Percentiles rank a stretch among this genome's conserved stretches.
Conservation (phyloP, 2,888 invertebrate genomes). For the Lycia hirtaria region DNA sequence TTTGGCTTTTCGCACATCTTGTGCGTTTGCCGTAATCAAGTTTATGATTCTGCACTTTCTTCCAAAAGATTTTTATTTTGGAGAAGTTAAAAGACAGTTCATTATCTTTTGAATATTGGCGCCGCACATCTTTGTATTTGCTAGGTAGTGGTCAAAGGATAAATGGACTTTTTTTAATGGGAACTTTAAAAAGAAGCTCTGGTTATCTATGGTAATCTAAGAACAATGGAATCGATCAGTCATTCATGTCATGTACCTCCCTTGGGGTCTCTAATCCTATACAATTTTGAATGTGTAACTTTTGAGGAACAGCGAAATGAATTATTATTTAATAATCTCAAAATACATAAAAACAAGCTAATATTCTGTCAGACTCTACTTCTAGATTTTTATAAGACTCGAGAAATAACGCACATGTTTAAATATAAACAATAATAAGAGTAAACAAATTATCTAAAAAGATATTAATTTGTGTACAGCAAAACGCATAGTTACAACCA, state of each 20-base stretch:
- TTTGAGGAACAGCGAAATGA: background rate
- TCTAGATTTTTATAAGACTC: background rate
- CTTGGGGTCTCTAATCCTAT: slow-evolving; percentile 8
- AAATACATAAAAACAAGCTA: background rate
- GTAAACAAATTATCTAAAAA: slow-evolving; percentile 1
- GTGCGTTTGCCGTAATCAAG: too few relatives aligned
- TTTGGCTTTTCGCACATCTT: too few relatives aligned
- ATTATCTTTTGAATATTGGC: too few relatives aligned
- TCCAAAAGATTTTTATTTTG: too few relatives aligned
- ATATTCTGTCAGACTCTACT: background rate
- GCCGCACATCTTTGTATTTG: too few relatives aligned
- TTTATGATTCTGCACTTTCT: too few relatives aligned
- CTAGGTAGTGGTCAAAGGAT: too few relatives aligned
- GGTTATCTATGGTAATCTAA: background rate
- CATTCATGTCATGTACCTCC: background rate
- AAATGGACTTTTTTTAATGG: background rate
- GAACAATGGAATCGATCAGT: slow-evolving; percentile 3
- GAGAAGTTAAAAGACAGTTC: too few relatives aligned
- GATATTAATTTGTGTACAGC: slow-evolving; percentile 15
- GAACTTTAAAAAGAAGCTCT: background rate
- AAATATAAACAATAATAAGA: background rate
- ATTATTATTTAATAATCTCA: background rate
- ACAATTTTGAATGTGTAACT: background rate
- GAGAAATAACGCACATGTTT: background rate
- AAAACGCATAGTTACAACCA: slow-evolving; percentile 8